Conservation (phyloP, 2,888 invertebrate genomes). For the Chironomus tentans region DNA sequence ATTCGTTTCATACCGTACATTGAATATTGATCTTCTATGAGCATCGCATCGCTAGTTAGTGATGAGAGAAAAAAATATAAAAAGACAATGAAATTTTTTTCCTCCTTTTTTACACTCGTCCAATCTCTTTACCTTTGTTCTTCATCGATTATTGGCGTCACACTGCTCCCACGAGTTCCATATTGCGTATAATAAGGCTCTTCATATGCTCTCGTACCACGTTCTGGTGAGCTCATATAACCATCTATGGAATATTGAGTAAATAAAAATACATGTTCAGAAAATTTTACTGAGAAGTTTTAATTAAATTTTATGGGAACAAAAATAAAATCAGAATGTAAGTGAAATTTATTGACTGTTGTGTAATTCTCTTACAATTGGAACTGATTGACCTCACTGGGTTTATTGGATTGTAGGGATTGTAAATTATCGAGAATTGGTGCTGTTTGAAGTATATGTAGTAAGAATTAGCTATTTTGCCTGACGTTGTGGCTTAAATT, state of each 20-base stretch:
- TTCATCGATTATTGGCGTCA: constrained; percentile 87
- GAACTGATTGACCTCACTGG: too few relatives aligned
- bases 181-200: constrained; percentile 83
- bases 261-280: too few relatives aligned
- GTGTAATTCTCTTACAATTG: too few relatives aligned
- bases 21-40: constrained; percentile 61
- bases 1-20: constrained; percentile 56
- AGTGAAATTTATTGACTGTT: too few relatives aligned
- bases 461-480: too few relatives aligned
- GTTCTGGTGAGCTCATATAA: constrained; percentile 82
- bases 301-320: too few relatives aligned
- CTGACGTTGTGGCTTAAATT: too few relatives aligned
- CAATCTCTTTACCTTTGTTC: constrained; percentile 57
- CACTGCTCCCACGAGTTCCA: constrained; percentile 51
- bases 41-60: constrained; percentile 51
- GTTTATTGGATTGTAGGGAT: too few relatives aligned
- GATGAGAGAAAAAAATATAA: constrained; percentile 30
- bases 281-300: not conserved
- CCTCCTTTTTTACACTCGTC: not conserved
- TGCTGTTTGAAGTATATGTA: too few relatives aligned
- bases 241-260: constrained; percentile 47
- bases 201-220: constrained; percentile 67
- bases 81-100: not conserved
- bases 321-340: too few relatives aligned
- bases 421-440: too few relatives aligned